Conservation (phyloP, 2,888 invertebrate genomes). For the Papilio gigon region DNA sequence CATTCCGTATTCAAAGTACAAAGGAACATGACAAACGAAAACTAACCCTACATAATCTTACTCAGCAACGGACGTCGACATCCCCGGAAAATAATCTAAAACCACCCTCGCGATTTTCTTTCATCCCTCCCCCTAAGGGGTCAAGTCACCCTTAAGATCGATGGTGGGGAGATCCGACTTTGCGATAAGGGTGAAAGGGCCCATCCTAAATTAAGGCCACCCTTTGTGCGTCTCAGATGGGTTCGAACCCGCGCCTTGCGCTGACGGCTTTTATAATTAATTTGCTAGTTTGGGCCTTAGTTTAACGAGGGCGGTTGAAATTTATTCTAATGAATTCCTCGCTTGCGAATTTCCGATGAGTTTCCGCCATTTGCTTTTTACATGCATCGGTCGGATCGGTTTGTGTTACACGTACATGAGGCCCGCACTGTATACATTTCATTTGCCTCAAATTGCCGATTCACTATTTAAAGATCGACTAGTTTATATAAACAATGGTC, state of each 20-base stretch:
- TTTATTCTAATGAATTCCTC: slow-evolving; percentile 66
- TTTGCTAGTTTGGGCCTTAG: slow-evolving; percentile 79
- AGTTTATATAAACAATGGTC: background rate
- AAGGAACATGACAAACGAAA: slow-evolving; percentile 54
- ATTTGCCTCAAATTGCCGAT: slow-evolving; percentile 16
- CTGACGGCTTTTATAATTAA: slow-evolving; percentile 82
- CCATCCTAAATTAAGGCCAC: slow-evolving; percentile 70
- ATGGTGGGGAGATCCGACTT: slow-evolving; percentile 80
- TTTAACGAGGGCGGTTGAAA: slow-evolving; percentile 70
- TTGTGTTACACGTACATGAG: slow-evolving; percentile 9
- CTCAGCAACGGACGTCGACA: slow-evolving; percentile 51
- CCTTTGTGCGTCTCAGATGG: slow-evolving; percentile 79
- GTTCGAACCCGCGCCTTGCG: slow-evolving; percentile 75
- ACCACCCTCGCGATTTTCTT: slow-evolving; percentile 76
- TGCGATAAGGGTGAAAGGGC: slow-evolving; percentile 76
- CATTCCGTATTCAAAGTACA: slow-evolving; percentile 29
- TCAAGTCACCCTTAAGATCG: slow-evolving; percentile 82
- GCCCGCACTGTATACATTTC: slow-evolving; percentile 21
- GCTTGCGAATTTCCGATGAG: slow-evolving; percentile 47
- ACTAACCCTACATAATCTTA: slow-evolving; percentile 73
- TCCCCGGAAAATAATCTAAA: slow-evolving; percentile 61
- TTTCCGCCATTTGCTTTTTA: slow-evolving; percentile 43
- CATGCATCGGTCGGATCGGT: slow-evolving; percentile 34
- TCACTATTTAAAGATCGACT: slow-evolving; percentile 9
- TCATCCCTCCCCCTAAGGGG: slow-evolving; percentile 71